Conservation (phyloP, 1,140 invertebrate genomes). For the Arctopsyche grandis region DNA sequence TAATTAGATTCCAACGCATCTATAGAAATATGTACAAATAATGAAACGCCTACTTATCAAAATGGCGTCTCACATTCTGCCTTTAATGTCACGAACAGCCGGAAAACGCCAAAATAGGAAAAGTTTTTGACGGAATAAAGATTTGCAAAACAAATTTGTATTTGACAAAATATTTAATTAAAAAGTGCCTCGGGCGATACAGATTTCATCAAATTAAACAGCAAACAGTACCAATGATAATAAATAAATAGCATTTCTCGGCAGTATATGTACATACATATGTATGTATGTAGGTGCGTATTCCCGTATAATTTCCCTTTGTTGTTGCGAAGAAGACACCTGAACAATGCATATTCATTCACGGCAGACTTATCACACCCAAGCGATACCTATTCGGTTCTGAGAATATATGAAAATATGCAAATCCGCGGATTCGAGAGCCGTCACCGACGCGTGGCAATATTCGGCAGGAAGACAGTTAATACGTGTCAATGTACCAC, state of each 20-base stretch:
- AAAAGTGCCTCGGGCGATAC: no score
- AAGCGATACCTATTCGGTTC: no score
- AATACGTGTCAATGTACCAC: background rate
- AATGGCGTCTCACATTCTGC: background rate
- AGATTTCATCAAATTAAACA: no score
- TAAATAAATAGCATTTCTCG: no score
- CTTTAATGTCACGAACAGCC: background rate
- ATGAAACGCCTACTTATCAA: background rate
- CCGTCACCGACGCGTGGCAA: slow-evolving; percentile 1
- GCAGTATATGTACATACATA: no score
- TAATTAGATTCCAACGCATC: background rate
- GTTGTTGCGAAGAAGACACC: no score
- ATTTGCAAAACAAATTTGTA: no score
- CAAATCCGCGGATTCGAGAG: slow-evolving; percentile 20
- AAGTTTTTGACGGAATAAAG: background rate
- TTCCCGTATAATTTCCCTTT: no score
- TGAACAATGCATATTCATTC: slow-evolving; percentile 16
- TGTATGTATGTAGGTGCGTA: no score
- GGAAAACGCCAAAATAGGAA: background rate
- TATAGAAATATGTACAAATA: background rate
- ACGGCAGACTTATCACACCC: background rate
- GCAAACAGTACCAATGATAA: no score
- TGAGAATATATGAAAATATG: slow-evolving; percentile 34
- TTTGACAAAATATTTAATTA: no score
- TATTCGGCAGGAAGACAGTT: slow-evolving; percentile 8